phyloP scores from a whole-genome alignment of 2,888 invertebrate species.

The Lasioglossum leucozonium region DNA sequence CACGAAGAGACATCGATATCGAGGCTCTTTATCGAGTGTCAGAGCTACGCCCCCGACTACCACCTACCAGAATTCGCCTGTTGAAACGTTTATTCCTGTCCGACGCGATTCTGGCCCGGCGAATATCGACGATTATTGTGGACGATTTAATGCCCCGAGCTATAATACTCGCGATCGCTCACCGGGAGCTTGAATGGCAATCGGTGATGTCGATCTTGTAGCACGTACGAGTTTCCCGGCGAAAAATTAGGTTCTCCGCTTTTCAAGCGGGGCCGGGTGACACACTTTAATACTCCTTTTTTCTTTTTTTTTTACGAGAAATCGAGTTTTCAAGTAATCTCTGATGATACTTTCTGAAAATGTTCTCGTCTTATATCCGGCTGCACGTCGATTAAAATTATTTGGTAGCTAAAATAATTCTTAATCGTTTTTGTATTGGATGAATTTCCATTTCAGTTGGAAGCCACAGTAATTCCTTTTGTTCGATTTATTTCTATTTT shows the following conservation, averaged over 20 bases:
- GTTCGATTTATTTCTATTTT: not conserved
- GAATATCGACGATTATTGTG: conserved; percentile 2
- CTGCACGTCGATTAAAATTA: no score
- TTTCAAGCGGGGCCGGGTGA: not conserved
- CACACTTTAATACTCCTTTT: not conserved
- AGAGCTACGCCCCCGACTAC: not conserved
- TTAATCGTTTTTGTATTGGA: no score
- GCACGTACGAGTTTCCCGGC: not conserved
- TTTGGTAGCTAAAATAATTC: no score
- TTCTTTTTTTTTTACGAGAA: no score
- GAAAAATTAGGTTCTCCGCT: not conserved
- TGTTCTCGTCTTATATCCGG: not conserved
- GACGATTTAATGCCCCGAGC: not conserved
- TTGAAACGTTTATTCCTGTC: conserved; percentile 3
- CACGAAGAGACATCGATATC: not conserved
- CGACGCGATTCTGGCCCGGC: not conserved
- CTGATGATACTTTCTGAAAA: not conserved
- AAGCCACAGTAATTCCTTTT: no score
- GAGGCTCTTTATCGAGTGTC: not conserved
- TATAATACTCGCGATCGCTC: not conserved
- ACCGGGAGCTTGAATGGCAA: not conserved
- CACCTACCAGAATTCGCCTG: not conserved
- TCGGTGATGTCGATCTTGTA: not conserved
- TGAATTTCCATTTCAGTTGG: no score
- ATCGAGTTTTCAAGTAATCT: not conserved